Evolutionary conservation across 1,140 invertebrate genomes (phyloP).

Genomic region (Listronotus oregonensis): DNA sequence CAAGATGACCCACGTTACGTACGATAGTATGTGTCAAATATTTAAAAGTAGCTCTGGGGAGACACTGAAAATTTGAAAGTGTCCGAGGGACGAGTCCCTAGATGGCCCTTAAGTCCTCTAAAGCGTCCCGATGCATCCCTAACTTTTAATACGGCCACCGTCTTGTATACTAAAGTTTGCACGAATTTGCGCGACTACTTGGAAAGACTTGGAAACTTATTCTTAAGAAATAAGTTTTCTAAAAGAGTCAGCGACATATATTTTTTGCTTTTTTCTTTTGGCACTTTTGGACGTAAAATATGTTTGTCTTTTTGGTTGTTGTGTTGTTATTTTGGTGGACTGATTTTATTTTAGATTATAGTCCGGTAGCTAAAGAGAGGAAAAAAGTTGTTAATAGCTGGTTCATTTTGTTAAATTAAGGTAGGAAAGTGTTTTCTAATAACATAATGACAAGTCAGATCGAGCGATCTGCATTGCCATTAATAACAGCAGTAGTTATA

Average conservation of each 20-base stretch:
- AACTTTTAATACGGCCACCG: constrained; percentile 40
- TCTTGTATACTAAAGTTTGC: constrained; percentile 30
- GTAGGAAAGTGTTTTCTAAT: no score
- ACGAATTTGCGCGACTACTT: constrained; percentile 24
- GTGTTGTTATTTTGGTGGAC: no score
- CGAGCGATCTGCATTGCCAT: no score
- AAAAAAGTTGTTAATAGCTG: no score
- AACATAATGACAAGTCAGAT: no score
- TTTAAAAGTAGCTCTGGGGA: constrained; percentile 56
- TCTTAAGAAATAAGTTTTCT: constrained; percentile 24
- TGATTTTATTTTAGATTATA: no score
- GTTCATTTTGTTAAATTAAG: no score
- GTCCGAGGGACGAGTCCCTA: constrained; percentile 55
- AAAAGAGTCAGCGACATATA: constrained; percentile 11
- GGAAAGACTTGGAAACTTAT: constrained; percentile 27
- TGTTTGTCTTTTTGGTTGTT: background rate
- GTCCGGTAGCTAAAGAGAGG: no score
- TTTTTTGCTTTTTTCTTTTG: constrained; percentile 15
- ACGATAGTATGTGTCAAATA: constrained; percentile 59
- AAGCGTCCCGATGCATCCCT: constrained; percentile 40
- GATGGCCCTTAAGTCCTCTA: constrained; percentile 48
- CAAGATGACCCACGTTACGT: constrained; percentile 55
- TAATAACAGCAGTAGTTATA: no score
- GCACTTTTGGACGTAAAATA: background rate
- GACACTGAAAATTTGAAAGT: constrained; percentile 56